phyloP scores from a whole-genome alignment of 2,113 vertebrate species.

The Nanorana parkeri region DNA sequence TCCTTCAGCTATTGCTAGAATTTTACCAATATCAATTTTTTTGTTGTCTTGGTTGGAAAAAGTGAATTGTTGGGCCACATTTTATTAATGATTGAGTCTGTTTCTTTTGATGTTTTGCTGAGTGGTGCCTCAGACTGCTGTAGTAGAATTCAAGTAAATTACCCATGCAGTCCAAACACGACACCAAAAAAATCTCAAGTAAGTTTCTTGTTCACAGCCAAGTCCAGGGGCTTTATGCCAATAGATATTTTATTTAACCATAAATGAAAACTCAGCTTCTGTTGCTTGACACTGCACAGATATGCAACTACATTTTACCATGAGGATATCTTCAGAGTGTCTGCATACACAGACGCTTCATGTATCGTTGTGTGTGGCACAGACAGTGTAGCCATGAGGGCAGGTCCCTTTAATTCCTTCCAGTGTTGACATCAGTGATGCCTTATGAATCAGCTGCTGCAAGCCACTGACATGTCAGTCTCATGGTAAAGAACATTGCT shows the following conservation, averaged over 20 bases:
- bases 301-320: slow-evolving; percentile 33
- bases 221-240: slow-evolving; percentile 21
- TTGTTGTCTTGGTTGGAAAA: too few relatives aligned
- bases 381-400: slow-evolving; percentile 41
- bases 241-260: slow-evolving; percentile 24
- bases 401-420: slow-evolving; percentile 45
- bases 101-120: not conserved
- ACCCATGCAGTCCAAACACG: slow-evolving; percentile 36
- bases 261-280: slow-evolving; percentile 40
- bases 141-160: slow-evolving; percentile 20
- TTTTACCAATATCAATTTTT: too few relatives aligned
- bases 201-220: slow-evolving; percentile 43
- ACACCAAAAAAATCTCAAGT: slow-evolving; percentile 22
- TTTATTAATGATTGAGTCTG: not conserved
- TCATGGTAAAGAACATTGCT: not conserved
- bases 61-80: not conserved
- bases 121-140: not conserved
- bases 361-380: slow-evolving; percentile 56
- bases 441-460: slow-evolving; percentile 55
- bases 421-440: slow-evolving; percentile 48
- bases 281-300: slow-evolving; percentile 29
- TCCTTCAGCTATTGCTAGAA: too few relatives aligned
- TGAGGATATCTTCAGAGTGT: slow-evolving; percentile 51
- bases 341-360: slow-evolving; percentile 46
- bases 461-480: slow-evolving; percentile 2